Evolutionary conservation across 2,888 invertebrate species (phyloP), one percentile per base, ranked within the genome.

Genomic region (Aphidius colemani): DNA sequence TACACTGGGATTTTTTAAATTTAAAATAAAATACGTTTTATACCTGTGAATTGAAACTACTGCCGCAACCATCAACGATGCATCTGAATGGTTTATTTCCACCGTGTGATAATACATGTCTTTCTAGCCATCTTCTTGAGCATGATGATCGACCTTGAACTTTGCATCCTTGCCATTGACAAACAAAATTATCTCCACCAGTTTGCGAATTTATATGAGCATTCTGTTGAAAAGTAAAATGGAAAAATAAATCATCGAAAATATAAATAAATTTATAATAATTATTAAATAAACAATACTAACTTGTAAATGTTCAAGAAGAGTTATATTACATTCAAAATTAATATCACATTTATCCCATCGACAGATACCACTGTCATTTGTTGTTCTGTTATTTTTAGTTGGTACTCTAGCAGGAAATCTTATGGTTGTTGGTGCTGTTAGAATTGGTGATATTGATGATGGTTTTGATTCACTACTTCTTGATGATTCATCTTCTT

Each of bases 151-250:
- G 91, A 71, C 94, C 93, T 79, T 93, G 95, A 50, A 97, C 97
- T 82, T 97, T 97, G 85, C 97, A 97, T 59, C 92, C 94, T 74
- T 90, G 87, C 97, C 97, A 98, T 62, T 94, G 87, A 80, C 97
- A 97, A 58, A 93, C 90, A 83, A 93, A 96, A 77, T 92, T 93
- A 80, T 93, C 92, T 70, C 88, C 88, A 11, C 90, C 90, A 13
- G 89, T 90, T 85, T 96, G 96, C 59, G 92, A 87, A 82, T 92
- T 92, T 73, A 95, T 94, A 85, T 95, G 95, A 74, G 89, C 88
- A 69, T 88, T 86, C 91, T 92, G 84, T 9, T 86, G 86, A 50
- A 7, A 53, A 13, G 3, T 13, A 51, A 7, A 48, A 48, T 59
- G 6, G 43, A 50, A 11, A 18, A 3, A 48, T 50, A 41, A 48